Conservation (phyloP, 1,140 invertebrate species). For the Drosophila orena region DNA sequence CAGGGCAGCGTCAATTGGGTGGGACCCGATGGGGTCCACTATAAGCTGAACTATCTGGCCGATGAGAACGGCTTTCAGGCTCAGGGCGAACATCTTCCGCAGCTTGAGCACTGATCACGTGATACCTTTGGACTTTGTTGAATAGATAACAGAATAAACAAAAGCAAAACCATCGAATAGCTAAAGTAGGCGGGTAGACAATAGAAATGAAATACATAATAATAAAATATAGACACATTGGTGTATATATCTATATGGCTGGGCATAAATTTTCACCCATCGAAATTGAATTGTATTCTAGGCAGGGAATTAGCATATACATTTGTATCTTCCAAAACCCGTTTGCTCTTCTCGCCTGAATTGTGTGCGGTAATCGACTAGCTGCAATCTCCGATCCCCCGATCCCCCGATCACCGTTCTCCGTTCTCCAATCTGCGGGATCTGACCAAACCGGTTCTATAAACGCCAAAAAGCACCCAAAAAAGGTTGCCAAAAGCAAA, state of each 20-base stretch:
- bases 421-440: slow-evolving; percentile 47
- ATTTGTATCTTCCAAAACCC: slow-evolving; percentile 45
- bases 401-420: too few relatives aligned
- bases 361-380: slow-evolving; percentile 54
- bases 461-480: slow-evolving; percentile 56
- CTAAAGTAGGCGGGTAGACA: slow-evolving; percentile 21
- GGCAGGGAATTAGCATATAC: slow-evolving; percentile 56
- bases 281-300: slow-evolving; percentile 64
- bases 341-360: slow-evolving; percentile 30
- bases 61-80: slow-evolving; percentile 91
- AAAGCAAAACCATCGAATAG: slow-evolving; percentile 34
- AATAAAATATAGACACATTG: slow-evolving; percentile 23
- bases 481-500: slow-evolving; percentile 57
- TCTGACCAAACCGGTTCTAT: slow-evolving; percentile 72
- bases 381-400: slow-evolving; percentile 24
- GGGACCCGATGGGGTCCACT: slow-evolving; percentile 88
- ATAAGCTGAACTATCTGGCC: slow-evolving; percentile 88
- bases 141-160: slow-evolving; percentile 3
- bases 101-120: slow-evolving; percentile 85
- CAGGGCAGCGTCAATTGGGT: slow-evolving; percentile 89
- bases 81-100: slow-evolving; percentile 86
- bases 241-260: not conserved
- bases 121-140: slow-evolving; percentile 38
- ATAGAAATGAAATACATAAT: slow-evolving; percentile 39
- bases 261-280: slow-evolving; percentile 51